Conservation (phyloP, 2,113 vertebrate species). For the Callaeas wilsoni region DNA sequence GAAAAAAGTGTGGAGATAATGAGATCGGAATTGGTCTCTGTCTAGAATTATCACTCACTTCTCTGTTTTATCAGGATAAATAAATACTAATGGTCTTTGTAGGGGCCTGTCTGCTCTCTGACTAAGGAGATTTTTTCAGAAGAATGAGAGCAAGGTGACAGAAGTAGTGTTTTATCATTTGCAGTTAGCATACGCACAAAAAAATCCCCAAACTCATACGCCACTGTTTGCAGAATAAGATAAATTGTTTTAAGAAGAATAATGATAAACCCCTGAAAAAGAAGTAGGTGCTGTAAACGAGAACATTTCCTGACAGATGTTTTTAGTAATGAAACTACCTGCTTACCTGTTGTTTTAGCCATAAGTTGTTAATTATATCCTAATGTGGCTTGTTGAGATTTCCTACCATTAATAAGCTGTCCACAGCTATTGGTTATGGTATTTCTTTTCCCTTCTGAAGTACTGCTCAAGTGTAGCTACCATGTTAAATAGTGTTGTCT, state of each 20-base stretch:
- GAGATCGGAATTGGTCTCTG: background rate
- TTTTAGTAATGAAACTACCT: background rate
- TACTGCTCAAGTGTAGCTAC: background rate
- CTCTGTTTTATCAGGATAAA: background rate
- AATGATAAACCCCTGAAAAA: background rate
- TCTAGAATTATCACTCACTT: background rate
- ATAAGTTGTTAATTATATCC: background rate
- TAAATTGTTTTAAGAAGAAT: background rate
- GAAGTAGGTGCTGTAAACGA: background rate
- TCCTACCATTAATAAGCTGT: background rate
- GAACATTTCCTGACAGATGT: background rate
- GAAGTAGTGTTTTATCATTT: background rate
- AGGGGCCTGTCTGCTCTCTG: background rate
- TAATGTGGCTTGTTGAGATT: background rate
- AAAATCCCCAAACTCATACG: fast-evolving
- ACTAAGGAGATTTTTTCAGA: background rate
- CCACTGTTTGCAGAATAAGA: background rate
- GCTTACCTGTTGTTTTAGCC: background rate
- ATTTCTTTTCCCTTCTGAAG: background rate
- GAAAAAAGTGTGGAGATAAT: background rate
- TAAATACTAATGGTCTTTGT: background rate
- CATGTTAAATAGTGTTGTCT: background rate
- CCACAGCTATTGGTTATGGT: background rate
- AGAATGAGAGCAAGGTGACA: background rate
- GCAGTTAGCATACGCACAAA: background rate